Conservation (phyloP, 2,113 vertebrate genomes). For the Pelecanoides urinatrix region DNA sequence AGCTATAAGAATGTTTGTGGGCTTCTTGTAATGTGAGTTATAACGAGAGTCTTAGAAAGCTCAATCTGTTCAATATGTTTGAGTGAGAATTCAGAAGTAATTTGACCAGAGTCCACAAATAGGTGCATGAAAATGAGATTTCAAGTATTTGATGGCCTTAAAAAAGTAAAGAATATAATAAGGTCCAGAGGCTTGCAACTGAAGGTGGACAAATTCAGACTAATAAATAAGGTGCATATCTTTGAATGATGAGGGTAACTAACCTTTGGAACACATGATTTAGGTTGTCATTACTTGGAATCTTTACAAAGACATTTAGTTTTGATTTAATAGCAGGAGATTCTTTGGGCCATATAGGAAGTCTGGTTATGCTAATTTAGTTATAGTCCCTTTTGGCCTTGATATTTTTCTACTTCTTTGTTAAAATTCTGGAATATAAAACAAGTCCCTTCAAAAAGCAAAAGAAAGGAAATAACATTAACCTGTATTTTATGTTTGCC, state of each 20-base stretch:
- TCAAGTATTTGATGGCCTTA: background rate
- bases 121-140: background rate
- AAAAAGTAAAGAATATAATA: background rate
- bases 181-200: background rate
- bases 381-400: background rate
- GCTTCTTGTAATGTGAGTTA: background rate
- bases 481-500: background rate
- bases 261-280: background rate
- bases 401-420: background rate
- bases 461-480: background rate
- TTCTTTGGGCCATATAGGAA: background rate
- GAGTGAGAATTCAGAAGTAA: constrained; percentile 2
- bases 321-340: background rate
- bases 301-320: constrained; percentile 27
- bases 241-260: background rate
- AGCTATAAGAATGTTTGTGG: background rate
- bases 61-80: background rate
- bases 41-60: background rate
- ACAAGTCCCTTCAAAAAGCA: background rate
- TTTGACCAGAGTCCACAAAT: background rate
- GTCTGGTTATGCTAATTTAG: background rate
- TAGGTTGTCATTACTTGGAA: background rate
- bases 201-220: background rate
- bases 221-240: background rate
- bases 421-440: background rate